Base-by-base conservation (phyloP, 2,113 vertebrate species). In the Gyps fulvus region DNA sequence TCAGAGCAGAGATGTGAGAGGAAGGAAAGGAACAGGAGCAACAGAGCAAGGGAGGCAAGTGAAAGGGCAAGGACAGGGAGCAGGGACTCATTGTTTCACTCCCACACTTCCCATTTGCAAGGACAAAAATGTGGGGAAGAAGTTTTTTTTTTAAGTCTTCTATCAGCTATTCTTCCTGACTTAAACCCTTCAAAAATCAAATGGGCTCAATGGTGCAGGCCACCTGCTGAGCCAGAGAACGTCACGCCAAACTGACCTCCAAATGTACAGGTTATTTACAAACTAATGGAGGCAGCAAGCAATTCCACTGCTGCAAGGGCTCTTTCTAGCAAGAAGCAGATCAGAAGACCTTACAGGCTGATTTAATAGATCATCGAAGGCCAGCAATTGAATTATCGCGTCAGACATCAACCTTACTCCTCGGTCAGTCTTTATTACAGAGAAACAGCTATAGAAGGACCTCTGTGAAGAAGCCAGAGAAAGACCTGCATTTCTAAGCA, bases 321-420 rank as follows among this genome's bases (percentile, higher is more conserved):
- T 90, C 87, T 19, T 95, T 87, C 26, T 83, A 96, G 93, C 76
- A 93, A 91, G 61, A 94, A 80, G 70, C 43, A 76, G 85, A 93
- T 82, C 77, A 95, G 83, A 83, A 97, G 67, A 88, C 31, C 91
- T 87, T 80, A 81, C 34, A 38, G 83, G 27, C 70, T 96, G 92
- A 95, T 95, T 96, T 95, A 96, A 96, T 89, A 97, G 91, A 92
- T 96, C 76, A 95, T 87, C 36, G 15, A 97, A 96, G 72, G 77
- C 40, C 73, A 65, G 59, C 1, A 7, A 96, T 27, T 95, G 95
- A 94, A 94, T 97, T 97, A 97, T 83, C 22, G 0, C 6, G 10
- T 77, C 78, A 62, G 91, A 92, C 87, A 96, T 97, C 96, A 93
- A 54, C 96, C 94, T 91, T 34, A 1, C n/a, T 86, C 80, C 50